Evolutionary conservation across 2,113 vertebrate species (phyloP), one percentile per base, ranked within the genome.

Genomic region (Odontophorus gujanensis): DNA sequence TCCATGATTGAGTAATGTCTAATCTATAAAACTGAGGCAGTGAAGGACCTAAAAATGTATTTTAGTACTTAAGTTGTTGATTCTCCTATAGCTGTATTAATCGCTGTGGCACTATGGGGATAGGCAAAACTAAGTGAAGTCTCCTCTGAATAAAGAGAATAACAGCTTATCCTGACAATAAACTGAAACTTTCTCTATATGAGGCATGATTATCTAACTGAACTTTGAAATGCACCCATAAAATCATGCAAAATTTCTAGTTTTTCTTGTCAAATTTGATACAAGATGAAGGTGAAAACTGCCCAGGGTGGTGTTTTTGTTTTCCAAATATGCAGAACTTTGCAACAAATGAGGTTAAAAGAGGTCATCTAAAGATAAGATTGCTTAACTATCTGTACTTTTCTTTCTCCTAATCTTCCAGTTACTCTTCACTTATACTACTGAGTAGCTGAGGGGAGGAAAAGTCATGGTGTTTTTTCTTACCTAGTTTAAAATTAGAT

Each of bases 291-390:
- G 69, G 81, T 45, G 58, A 78, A 67, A 25, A 15, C 43, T 68
- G 68, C 22, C 17, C 20, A 45, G 13, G 25, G 7, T 43, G 74
- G 30, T 58, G 24, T 55, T 91, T 92, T 86, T 84, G n/a, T 77
- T 86, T 90, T 81, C 40, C 61, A 58, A 81, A 75, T 78, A 65
- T 74, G 43, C 75, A 89, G 48, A 85, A 79, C 30, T 87, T 81
- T 83, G 80, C 83, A 92, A 95, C 69, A 83, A 92, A 81, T 48
- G 53, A 84, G 92, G 90, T 95, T 95, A 90, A 71, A 85, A 81
- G 72, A 94, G 88, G 85, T 83, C 55, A 93, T 47, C 42, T 80
- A 78, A 94, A 96, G 82, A 91, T 87, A 94, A 92, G 51, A 88
- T 88, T 92, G 57, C 59, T 94, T 91, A 85, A 50, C 81, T 80